Conservation (phyloP, 2,888 invertebrate genomes). For the Patella depressa region DNA sequence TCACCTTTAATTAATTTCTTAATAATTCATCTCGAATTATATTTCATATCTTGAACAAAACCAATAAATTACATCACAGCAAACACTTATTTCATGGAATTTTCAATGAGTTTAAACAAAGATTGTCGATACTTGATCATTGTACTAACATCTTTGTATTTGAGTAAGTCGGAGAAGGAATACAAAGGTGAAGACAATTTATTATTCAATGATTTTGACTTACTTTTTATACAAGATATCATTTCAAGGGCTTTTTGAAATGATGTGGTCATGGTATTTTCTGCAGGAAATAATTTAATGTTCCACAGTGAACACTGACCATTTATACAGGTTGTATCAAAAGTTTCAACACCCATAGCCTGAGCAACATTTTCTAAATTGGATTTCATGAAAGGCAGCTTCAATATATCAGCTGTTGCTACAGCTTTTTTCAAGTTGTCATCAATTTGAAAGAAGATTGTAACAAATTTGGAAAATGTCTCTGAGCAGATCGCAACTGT, state of each 20-base stretch:
- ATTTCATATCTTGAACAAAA: no score
- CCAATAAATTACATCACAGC: no score
- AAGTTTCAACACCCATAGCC: slow-evolving; percentile 16
- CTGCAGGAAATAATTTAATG: slow-evolving; percentile 58
- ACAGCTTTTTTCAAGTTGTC: slow-evolving; percentile 66
- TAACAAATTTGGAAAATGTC: slow-evolving; percentile 52
- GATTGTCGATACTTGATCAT: slow-evolving; percentile 57
- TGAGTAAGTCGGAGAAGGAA: slow-evolving; percentile 56
- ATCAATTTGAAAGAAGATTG: slow-evolving; percentile 59
- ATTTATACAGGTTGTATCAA: slow-evolving; percentile 14
- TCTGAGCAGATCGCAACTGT: slow-evolving; percentile 59
- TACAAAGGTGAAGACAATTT: slow-evolving; percentile 14
- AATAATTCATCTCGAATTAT: no score
- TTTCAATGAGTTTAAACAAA: slow-evolving; percentile 42
- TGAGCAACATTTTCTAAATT: slow-evolving; percentile 36
- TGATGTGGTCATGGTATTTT: slow-evolving; percentile 53
- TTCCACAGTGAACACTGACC: slow-evolving; percentile 55
- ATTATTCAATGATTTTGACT: not conserved
- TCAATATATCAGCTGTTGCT: slow-evolving; percentile 27
- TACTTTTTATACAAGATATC: slow-evolving; percentile 25
- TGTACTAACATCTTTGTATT: slow-evolving; percentile 50
- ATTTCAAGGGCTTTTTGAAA: slow-evolving; percentile 46
- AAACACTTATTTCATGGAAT: not conserved
- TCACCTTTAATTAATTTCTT: no score
- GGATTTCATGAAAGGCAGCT: slow-evolving; percentile 50